Conservation (phyloP, 2,888 invertebrate genomes). For the Cancer borealis region DNA sequence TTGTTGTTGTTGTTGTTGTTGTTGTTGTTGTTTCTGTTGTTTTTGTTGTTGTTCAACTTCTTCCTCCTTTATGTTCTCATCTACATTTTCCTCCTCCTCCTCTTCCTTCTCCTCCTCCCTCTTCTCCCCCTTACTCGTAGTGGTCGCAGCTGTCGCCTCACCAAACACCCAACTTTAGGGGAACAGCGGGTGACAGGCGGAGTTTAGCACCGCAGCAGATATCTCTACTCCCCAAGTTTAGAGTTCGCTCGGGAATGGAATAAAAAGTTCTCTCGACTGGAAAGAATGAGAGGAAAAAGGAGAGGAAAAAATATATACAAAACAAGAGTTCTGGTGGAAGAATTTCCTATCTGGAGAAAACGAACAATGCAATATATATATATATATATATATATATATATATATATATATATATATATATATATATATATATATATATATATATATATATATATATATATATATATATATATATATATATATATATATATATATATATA, state of each 20-base stretch:
- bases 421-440: constrained; percentile 46
- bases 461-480: constrained; percentile 44
- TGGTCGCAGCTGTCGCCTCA: constrained; percentile 65
- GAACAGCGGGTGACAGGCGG: constrained; percentile 66
- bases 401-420: constrained; percentile 47
- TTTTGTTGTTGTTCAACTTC: not conserved
- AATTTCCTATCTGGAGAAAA: constrained; percentile 12
- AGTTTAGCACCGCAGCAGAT: constrained; percentile 68
- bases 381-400: constrained; percentile 49
- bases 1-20: not conserved
- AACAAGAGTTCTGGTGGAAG: constrained; percentile 42
- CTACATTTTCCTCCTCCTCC: not conserved
- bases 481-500: constrained; percentile 31
- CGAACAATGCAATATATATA: constrained; percentile 15
- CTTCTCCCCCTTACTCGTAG: not conserved
- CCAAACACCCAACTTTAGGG: constrained; percentile 71
- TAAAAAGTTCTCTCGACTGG: constrained; percentile 52
- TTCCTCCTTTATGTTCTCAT: not conserved
- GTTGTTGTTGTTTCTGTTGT: not conserved
- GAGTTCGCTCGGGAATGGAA: constrained; percentile 57
- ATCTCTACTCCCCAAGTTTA: constrained; percentile 69
- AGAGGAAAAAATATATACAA: constrained; percentile 40
- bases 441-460: constrained; percentile 46
- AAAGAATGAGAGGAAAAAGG: constrained; percentile 45
- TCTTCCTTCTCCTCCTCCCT: not conserved